A percentile compares a stretch with the other conserved stretches of the same genome.
Conservation (phyloP, 2,888 invertebrate genomes). For the Lampropteryx suffumata region DNA sequence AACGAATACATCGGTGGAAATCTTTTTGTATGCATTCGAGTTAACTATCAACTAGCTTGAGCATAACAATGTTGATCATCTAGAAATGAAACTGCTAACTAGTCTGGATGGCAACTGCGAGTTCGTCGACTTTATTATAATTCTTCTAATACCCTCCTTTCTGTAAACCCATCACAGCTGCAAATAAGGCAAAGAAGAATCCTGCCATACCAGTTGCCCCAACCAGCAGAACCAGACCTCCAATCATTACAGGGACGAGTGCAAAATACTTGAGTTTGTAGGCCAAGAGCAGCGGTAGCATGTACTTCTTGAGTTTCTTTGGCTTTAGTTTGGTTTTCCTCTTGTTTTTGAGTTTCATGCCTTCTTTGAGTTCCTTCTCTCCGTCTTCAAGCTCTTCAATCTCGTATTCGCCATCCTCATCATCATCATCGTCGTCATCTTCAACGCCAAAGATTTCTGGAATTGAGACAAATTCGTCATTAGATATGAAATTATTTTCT, state of each 20-base stretch:
- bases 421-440: conserved; percentile 57
- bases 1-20: conserved; percentile 21
- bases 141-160: conserved; percentile 66
- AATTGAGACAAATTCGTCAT: conserved; percentile 34
- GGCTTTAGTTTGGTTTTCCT: conserved; percentile 61
- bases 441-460: conserved; percentile 69
- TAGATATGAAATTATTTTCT: background rate
- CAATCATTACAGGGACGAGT: conserved; percentile 88
- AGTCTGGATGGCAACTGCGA: conserved; percentile 69
- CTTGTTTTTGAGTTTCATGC: conserved; percentile 39
- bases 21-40: conserved; percentile 10
- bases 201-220: conserved; percentile 92
- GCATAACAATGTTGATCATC: conserved; percentile 30
- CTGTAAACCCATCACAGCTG: conserved; percentile 90
- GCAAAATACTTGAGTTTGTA: conserved; percentile 93
- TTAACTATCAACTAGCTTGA: conserved; percentile 28
- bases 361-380: conserved; percentile 13
- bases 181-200: conserved; percentile 94
- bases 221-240: conserved; percentile 87
- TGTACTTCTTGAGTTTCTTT: conserved; percentile 86
- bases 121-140: conserved; percentile 55
- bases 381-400: conserved; percentile 25
- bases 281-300: conserved; percentile 89
- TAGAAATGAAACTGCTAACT: conserved; percentile 45
- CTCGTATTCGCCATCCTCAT: conserved; percentile 44